These are phyloP conservation scores for Sialia sialis DNA, from an alignment of 2,113 vertebrate species.

Conservation along the genomic window DNA sequence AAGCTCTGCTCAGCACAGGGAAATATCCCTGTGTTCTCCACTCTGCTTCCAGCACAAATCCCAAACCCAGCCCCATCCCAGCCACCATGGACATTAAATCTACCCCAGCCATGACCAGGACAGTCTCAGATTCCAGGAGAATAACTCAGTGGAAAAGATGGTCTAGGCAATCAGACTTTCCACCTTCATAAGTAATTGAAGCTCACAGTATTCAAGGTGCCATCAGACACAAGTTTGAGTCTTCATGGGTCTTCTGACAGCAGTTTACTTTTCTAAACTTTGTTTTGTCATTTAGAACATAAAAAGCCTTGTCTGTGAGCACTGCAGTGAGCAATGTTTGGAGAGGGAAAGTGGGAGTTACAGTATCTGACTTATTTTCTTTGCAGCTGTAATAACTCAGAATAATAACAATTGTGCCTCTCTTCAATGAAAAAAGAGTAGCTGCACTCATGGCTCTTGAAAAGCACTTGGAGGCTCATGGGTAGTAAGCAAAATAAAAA, in stretches of 20 bases:
- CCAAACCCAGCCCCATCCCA: background rate
- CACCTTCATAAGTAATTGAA: background rate
- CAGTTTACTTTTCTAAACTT: background rate
- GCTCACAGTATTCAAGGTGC: background rate
- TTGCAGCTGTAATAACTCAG: background rate
- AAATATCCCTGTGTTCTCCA: background rate
- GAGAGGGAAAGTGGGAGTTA: background rate
- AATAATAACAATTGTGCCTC: background rate
- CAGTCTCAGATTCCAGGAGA: background rate
- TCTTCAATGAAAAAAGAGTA: background rate
- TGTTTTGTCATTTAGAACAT: background rate
- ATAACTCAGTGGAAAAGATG: background rate
- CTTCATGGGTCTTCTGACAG: background rate
- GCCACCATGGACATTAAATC: too few species aligned
- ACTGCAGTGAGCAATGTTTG: background rate
- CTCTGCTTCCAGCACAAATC: background rate
- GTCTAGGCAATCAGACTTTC: background rate
- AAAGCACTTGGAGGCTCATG: background rate
- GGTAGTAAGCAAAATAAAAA: background rate
- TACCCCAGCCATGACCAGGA: background rate
- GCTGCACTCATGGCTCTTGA: background rate
- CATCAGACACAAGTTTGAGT: background rate
- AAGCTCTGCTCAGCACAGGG: background rate
- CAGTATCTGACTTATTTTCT: background rate
- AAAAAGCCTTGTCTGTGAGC: accelerated